A percentile compares a stretch with the other conserved stretches of the same genome.
Conservation (phyloP, 2,888 invertebrate species). For the Diplazon laetatorius region DNA sequence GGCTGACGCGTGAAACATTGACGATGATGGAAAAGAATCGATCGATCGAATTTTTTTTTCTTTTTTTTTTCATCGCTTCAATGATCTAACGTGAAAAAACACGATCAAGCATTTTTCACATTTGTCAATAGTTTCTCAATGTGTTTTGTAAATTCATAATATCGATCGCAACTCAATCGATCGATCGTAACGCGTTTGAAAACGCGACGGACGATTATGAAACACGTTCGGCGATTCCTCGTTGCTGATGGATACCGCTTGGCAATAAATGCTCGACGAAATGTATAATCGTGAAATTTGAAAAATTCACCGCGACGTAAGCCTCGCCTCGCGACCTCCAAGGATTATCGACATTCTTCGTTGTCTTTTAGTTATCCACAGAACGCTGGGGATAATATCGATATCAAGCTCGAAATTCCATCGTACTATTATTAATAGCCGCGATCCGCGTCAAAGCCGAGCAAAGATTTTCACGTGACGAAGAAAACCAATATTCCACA, state of each 20-base stretch:
- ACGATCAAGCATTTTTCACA: conserved; percentile 8
- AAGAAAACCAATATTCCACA: conserved; percentile 24
- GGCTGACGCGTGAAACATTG: conserved; percentile 40
- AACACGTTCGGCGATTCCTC: conserved; percentile 52
- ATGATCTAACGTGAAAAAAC: conserved; percentile 36
- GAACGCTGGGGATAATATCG: conserved; percentile 45
- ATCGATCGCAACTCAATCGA: not conserved
- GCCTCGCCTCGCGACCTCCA: conserved; percentile 12
- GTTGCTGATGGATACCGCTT: conserved; percentile 8
- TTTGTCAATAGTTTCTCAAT: conserved; percentile 26
- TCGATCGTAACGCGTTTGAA: not conserved
- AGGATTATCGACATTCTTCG: conserved; percentile 42
- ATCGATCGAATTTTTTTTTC: no score
- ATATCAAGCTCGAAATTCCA: conserved; percentile 48
- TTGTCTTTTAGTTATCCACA: conserved; percentile 11
- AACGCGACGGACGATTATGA: conserved; percentile 9
- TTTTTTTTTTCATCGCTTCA: conserved; percentile 38
- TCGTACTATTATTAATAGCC: conserved; percentile 41
- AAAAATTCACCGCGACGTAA: conserved; percentile 36
- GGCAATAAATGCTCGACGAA: conserved; percentile 6
- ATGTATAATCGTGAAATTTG: conserved; percentile 52
- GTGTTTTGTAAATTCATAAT: conserved; percentile 44
- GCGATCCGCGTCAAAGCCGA: conserved; percentile 22
- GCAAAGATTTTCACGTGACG: not conserved
- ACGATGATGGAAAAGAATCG: conserved; percentile 26